Evolutionary conservation across 2,888 invertebrate genomes (phyloP), one percentile per base, ranked within the genome.

Genomic region (Melipona bicolor): DNA sequence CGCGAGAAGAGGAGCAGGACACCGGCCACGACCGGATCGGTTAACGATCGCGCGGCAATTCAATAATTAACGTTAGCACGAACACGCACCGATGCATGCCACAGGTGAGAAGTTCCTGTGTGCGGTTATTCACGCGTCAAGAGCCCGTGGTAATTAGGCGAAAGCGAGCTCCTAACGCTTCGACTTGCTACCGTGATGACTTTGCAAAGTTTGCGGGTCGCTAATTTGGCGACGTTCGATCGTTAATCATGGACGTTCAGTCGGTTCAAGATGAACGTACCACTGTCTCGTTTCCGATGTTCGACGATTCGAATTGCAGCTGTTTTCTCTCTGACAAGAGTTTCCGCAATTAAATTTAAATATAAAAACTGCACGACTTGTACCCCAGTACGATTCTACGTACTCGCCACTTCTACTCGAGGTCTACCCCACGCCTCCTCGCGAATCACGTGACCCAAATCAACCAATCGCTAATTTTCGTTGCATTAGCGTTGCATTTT

Each of bases 41-140:
- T 50, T 68, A 62, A 76, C 64, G 69, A 64, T 56, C 54, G 24
- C 56, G 6, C 54, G 76, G 52, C 32, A 65, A 75, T 52, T 54
- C 61, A 36, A 49, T 68, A 61, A 79, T 64, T 69, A 75, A 43
- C 68, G 62, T 52, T 15, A 24, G 15, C 50, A 43, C 65, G 67
- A 36, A 27, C 43, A 43, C 43, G 43, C 43, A 9, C 9, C 69
- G 81, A 5, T 70, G 79, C 78, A 3, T 43, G 27, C 27, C 69
- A 43, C 73, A 73, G 79, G 68, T 79, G 73, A 73, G 50, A 79
- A 69, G 56, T 68, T 67, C 11, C 13, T 2, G n/a, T 32, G 73
- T 61, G 21, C 62, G n/a, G 52, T 78, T 62, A 68, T 72, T 74
- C 79, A 73, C 79, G 81, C 69, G 69, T 79, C 79, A 11, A 19